Evolutionary conservation across 1,140 invertebrate species (phyloP).

Genomic region (Nephotettix cincticeps): DNA sequence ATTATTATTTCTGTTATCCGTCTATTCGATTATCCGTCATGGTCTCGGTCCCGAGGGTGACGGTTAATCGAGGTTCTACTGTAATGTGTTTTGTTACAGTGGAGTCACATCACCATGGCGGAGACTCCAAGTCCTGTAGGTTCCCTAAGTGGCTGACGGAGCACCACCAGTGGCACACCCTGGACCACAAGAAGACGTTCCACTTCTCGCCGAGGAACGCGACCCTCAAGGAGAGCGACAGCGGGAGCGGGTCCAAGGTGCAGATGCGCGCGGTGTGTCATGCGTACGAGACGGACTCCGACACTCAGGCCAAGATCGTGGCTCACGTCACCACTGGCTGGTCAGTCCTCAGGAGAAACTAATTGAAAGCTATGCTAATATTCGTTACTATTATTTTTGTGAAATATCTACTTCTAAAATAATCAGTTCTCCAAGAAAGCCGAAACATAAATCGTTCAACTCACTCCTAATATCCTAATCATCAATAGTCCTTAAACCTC

Average conservation of each 20-base stretch:
- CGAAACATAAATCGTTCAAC: too few species aligned
- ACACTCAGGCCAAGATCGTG: constrained; percentile 58
- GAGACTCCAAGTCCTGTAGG: constrained; percentile 52
- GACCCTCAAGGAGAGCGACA: constrained; percentile 53
- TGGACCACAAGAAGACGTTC: constrained; percentile 65
- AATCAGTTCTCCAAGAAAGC: too few species aligned
- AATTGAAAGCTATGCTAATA: too few species aligned
- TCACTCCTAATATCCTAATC: too few species aligned
- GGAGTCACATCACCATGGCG: constrained; percentile 29
- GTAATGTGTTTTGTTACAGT: constrained; percentile 25
- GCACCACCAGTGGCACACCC: constrained; percentile 66
- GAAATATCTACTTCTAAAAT: too few species aligned
- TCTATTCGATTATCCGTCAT: too few species aligned
- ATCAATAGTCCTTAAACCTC: too few species aligned
- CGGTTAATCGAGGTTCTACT: too few species aligned
- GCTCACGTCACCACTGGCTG: constrained; percentile 69
- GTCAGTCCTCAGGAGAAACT: too few species aligned
- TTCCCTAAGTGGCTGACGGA: constrained; percentile 66
- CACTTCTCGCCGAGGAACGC: constrained; percentile 64
- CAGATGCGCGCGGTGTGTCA: constrained; percentile 37
- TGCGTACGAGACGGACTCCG: constrained; percentile 26
- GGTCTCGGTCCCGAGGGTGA: too few species aligned
- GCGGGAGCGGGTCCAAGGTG: constrained; percentile 10
- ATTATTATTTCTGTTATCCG: too few species aligned
- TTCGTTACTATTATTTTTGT: too few species aligned